These are phyloP conservation scores for Nebria brevicollis DNA, from an alignment of 2,888 invertebrate genomes.

Conservation along the genomic window DNA sequence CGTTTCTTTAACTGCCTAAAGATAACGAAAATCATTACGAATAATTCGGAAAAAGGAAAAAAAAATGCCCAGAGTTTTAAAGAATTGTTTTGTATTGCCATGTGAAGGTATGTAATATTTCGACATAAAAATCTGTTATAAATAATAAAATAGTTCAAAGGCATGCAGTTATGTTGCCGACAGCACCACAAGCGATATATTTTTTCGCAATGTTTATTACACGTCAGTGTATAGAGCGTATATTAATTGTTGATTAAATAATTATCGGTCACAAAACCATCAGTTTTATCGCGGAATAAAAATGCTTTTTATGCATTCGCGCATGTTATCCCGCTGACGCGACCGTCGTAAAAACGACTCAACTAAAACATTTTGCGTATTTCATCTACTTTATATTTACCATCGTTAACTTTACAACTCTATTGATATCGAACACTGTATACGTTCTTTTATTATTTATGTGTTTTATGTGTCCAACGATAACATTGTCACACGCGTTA, in stretches of 20 bases:
- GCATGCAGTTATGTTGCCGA: background rate
- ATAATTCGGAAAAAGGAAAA: background rate
- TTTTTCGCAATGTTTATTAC: background rate
- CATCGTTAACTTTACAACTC: slow-evolving; percentile 44
- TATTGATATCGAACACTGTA: slow-evolving; percentile 33
- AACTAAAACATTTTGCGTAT: slow-evolving; percentile 40
- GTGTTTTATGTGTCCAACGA: slow-evolving; percentile 11
- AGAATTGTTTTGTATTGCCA: too few species aligned
- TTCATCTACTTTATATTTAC: slow-evolving; percentile 43
- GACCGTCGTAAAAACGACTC: slow-evolving; percentile 36
- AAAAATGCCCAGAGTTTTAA: too few species aligned
- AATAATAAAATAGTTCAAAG: background rate
- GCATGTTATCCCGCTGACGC: slow-evolving; percentile 10
- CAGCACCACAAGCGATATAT: background rate
- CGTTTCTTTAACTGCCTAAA: slow-evolving; percentile 28
- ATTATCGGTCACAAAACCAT: slow-evolving; percentile 45
- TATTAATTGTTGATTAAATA: slow-evolving; percentile 47
- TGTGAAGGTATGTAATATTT: background rate
- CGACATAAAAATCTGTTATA: background rate
- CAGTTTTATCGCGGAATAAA: slow-evolving; percentile 40
- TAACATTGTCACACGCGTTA: background rate
- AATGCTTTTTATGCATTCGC: slow-evolving; percentile 37
- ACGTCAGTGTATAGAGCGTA: slow-evolving; percentile 22
- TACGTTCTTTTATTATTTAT: slow-evolving; percentile 38
- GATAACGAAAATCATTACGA: slow-evolving; percentile 16